A percentile compares a stretch with the other conserved stretches of the same genome.
phyloP scores from a whole-genome alignment of 1,140 invertebrate species.

The Tetranychus cinnabarinus region DNA sequence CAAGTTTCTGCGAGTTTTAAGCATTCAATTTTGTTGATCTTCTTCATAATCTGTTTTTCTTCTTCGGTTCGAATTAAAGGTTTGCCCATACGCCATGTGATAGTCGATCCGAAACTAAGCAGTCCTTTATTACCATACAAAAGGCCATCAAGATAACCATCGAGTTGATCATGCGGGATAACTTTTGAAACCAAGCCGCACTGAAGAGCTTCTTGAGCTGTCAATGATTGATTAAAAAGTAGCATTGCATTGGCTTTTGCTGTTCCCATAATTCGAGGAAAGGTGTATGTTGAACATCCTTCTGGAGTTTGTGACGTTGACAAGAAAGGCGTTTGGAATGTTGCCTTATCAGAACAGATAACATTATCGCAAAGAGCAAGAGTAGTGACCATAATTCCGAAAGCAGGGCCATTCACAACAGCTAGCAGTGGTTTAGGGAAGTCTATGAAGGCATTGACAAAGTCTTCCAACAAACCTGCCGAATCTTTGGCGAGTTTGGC shows the following conservation, averaged over 20 bases:
- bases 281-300: conserved; percentile 55
- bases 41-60: conserved; percentile 19
- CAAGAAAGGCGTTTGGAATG: conserved; percentile 63
- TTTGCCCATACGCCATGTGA: conserved; percentile 5
- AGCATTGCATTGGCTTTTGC: conserved; percentile 50
- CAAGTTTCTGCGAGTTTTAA: conserved; percentile 29
- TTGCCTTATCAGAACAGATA: conserved; percentile 59
- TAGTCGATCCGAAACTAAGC: conserved; percentile 3
- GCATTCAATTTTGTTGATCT: conserved; percentile 31
- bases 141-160: conserved; percentile 13
- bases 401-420: conserved; percentile 75
- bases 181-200: conserved; percentile 40
- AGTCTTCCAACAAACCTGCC: conserved; percentile 25
- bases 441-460: conserved; percentile 51
- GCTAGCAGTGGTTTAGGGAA: conserved; percentile 71
- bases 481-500: background rate
- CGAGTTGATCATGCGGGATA: conserved; percentile 30
- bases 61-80: conserved; percentile 4
- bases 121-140: conserved; percentile 6
- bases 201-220: conserved; percentile 38
- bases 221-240: conserved; percentile 49
- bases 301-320: conserved; percentile 53
- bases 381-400: conserved; percentile 63
- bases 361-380: conserved; percentile 65
- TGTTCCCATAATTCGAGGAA: conserved; percentile 51